phyloP scores from a whole-genome alignment of 2,113 vertebrate species.

The Zosterops lateralis region DNA sequence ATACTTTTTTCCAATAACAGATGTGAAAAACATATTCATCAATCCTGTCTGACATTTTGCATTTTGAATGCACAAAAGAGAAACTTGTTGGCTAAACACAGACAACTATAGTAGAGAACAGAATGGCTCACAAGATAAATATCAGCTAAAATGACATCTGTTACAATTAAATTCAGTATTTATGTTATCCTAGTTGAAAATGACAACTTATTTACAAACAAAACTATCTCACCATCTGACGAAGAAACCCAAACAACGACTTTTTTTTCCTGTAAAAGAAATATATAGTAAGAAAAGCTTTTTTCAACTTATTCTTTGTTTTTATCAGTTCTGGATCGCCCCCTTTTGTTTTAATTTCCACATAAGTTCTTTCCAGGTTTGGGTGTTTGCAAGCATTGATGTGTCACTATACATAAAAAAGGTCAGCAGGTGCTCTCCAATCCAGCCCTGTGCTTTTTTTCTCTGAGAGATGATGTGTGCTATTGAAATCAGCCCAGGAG shows the following conservation, averaged over 20 bases:
- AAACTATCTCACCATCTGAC: neutral
- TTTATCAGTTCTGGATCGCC: neutral
- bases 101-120: neutral
- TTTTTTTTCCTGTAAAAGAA: neutral
- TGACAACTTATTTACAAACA: conserved; percentile 1
- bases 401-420: neutral
- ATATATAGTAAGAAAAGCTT: neutral
- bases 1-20: neutral
- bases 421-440: neutral
- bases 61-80: neutral
- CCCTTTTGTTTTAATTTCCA: neutral
- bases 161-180: neutral
- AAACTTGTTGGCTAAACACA: neutral
- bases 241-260: rapidly evolving
- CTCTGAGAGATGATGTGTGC: no score
- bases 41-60: neutral
- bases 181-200: neutral
- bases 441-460: rapidly evolving
- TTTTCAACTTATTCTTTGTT: neutral
- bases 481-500: neutral
- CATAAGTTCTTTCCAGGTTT: neutral
- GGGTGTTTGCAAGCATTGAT: neutral
- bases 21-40: neutral
- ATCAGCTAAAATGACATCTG: neutral
- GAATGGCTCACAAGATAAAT: neutral